Percentiles rank a stretch among this genome's conserved stretches.
Conservation (phyloP, 2,113 vertebrate species). For the Seriola dumerili region DNA sequence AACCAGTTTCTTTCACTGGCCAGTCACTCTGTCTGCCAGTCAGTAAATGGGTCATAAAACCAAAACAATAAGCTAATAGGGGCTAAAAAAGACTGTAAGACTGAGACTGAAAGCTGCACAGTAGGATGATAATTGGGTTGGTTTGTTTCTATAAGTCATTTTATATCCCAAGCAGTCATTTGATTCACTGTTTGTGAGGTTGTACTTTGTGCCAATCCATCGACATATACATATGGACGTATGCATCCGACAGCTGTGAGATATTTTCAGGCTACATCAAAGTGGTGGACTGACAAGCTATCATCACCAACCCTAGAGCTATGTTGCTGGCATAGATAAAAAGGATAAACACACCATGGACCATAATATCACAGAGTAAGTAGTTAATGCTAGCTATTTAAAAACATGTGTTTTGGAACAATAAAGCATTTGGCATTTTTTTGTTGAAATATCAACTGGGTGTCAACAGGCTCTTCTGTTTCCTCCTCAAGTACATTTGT, state of each 20-base stretch:
- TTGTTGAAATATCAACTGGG: background rate
- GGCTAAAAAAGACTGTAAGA: background rate
- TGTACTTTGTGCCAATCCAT: background rate
- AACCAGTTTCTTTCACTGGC: background rate
- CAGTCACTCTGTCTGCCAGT: background rate
- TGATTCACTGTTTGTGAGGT: background rate
- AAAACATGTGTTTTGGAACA: no score
- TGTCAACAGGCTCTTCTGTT: background rate
- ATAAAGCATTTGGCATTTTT: no score
- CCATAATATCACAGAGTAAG: background rate
- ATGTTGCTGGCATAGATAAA: background rate
- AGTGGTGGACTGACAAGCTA: background rate
- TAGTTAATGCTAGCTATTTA: no score
- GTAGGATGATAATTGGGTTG: background rate
- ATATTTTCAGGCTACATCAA: background rate
- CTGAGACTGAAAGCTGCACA: background rate
- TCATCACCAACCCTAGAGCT: background rate
- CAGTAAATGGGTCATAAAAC: slow-evolving; percentile 4
- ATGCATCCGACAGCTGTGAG: background rate
- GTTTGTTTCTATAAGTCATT: background rate
- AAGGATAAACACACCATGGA: background rate
- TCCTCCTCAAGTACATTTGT: background rate
- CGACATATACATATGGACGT: background rate
- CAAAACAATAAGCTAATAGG: background rate
- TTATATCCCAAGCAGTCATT: background rate